Percentiles rank a stretch among this genome's conserved stretches.
These are phyloP conservation scores for Melanophora roralis DNA, from an alignment of 2,888 invertebrate species.

Conservation along the genomic window DNA sequence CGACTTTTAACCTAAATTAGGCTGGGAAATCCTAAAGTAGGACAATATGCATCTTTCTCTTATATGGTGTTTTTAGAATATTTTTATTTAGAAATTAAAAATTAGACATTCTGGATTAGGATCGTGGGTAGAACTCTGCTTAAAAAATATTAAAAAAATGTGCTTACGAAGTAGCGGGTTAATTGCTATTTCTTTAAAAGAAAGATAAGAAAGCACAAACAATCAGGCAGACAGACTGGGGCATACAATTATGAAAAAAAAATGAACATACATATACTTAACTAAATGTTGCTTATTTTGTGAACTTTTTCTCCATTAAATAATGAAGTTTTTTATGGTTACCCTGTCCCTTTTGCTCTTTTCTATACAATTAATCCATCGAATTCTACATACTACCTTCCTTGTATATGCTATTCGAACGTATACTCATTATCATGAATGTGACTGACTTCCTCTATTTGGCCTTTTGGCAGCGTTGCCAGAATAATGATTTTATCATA, in stretches of 20 bases:
- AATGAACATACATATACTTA: constrained; percentile 55
- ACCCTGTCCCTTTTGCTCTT: background rate
- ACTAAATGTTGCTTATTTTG: constrained; percentile 56
- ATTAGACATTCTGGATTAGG: too few relatives aligned
- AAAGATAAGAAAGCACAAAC: constrained; percentile 6
- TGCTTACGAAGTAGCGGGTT: too few relatives aligned
- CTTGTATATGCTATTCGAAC: constrained; percentile 6
- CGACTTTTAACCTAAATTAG: too few relatives aligned
- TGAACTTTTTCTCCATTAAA: constrained; percentile 44
- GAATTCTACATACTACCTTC: constrained; percentile 10
- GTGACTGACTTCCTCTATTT: constrained; percentile 41
- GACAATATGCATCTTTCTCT: too few relatives aligned
- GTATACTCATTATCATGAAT: constrained; percentile 12
- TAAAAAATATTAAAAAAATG: too few relatives aligned
- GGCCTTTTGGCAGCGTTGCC: too few relatives aligned
- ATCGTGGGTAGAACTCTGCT: too few relatives aligned
- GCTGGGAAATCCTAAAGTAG: too few relatives aligned
- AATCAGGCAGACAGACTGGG: constrained; percentile 24
- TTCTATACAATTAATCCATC: background rate
- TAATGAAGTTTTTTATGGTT: constrained; percentile 57
- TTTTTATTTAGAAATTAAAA: too few relatives aligned
- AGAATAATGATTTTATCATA: too few relatives aligned
- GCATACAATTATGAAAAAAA: constrained; percentile 11
- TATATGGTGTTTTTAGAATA: too few relatives aligned
- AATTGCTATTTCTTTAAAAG: constrained; percentile 31